phyloP scores from a whole-genome alignment of 2,113 vertebrate genomes.

The Eptesicus fuscus region DNA sequence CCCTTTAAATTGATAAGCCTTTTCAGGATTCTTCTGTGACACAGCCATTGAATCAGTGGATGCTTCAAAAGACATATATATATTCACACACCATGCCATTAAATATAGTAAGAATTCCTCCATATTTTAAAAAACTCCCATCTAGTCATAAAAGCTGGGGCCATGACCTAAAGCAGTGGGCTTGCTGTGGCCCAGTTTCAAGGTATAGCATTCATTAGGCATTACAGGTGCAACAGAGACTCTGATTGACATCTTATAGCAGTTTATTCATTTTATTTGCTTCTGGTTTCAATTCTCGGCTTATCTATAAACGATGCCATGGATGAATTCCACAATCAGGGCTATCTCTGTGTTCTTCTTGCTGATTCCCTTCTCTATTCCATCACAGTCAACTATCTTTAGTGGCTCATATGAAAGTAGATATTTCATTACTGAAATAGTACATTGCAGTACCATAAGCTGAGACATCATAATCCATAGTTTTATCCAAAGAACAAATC shows the following conservation, averaged over 20 bases:
- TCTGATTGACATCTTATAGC: neutral
- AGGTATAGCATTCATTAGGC: neutral
- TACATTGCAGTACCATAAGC: neutral
- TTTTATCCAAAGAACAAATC: conserved; percentile 2
- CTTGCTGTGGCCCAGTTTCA: neutral
- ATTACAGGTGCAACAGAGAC: neutral
- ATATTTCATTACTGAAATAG: neutral
- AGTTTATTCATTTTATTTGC: neutral
- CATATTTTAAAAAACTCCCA: neutral
- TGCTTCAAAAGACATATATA: neutral
- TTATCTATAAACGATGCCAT: neutral
- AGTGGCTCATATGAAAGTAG: neutral
- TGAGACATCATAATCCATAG: neutral
- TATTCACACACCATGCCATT: neutral
- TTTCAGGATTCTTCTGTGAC: neutral
- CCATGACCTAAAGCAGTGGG: neutral
- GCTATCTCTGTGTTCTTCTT: neutral
- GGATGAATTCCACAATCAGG: neutral
- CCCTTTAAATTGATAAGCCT: neutral
- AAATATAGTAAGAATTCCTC: neutral
- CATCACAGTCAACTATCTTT: neutral
- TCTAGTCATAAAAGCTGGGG: neutral
- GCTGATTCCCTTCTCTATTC: neutral
- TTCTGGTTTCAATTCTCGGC: neutral
- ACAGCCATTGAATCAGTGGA: neutral